Conservation (phyloP, 2,888 invertebrate species). For the Drosophila gaucha region DNA sequence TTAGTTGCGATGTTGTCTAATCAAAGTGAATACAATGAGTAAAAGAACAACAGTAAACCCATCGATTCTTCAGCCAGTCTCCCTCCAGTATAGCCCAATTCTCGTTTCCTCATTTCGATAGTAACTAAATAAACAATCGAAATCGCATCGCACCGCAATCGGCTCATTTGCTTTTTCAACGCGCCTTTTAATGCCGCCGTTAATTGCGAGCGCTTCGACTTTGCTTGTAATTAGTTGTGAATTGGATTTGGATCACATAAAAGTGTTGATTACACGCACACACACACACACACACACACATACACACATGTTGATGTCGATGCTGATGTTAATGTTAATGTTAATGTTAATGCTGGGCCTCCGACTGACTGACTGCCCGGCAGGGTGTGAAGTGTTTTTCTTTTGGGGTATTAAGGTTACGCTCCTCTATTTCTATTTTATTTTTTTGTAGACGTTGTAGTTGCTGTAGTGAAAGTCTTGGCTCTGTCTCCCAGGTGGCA, state of each 20-base stretch:
- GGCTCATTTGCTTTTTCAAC: constrained; percentile 59
- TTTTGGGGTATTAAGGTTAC: constrained; percentile 65
- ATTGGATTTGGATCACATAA: constrained; percentile 76
- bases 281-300: neutral
- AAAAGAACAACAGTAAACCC: constrained; percentile 25
- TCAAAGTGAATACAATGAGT: constrained; percentile 31
- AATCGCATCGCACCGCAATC: constrained; percentile 46
- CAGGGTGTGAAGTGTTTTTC: constrained; percentile 61
- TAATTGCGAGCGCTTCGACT: constrained; percentile 58
- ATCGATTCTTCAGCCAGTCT: constrained; percentile 19
- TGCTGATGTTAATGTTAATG: constrained; percentile 20
- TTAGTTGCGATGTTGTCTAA: constrained; percentile 43
- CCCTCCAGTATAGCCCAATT: neutral
- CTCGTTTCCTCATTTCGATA: neutral
- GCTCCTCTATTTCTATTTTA: constrained; percentile 3
- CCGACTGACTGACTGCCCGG: constrained; percentile 19
- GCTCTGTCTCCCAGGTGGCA: constrained; percentile 30
- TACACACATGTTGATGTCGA: constrained; percentile 9
- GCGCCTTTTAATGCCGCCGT: constrained; percentile 53
- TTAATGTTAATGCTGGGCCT: constrained; percentile 17
- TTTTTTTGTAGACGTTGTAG: neutral
- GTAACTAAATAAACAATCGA: constrained; percentile 58
- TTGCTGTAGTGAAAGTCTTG: constrained; percentile 58
- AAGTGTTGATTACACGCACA: constrained; percentile 71
- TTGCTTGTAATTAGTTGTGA: constrained; percentile 76